A percentile compares a stretch with the other conserved stretches of the same genome.
Evolutionary conservation across 2,113 vertebrate genomes (phyloP).

Genomic region (Naja naja): DNA sequence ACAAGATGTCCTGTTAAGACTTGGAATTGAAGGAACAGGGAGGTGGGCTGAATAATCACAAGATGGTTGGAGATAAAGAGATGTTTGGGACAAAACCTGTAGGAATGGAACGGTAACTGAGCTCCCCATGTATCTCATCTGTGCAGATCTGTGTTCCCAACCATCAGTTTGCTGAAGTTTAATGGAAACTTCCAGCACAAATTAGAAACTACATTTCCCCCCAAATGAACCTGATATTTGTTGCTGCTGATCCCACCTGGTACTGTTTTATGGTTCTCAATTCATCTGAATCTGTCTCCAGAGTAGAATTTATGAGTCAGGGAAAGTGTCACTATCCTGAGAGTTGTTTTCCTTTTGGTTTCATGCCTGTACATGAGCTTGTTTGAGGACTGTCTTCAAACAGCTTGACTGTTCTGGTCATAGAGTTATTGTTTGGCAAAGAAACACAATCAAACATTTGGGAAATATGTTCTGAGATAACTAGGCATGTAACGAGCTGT

Average conservation of each 20-base stretch:
- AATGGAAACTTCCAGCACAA: not conserved
- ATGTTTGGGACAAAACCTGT: not conserved
- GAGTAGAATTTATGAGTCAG: not conserved
- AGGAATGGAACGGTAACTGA: not conserved
- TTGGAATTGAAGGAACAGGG: not conserved
- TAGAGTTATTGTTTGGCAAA: not conserved
- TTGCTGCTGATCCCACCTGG: not conserved
- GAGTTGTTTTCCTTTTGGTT: not conserved
- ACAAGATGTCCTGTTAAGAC: not conserved
- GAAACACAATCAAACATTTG: not conserved
- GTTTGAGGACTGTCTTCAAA: not conserved
- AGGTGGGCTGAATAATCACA: not conserved
- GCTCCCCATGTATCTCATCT: not conserved
- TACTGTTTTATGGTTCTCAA: not conserved
- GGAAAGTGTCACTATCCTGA: not conserved
- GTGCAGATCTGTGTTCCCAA: not conserved
- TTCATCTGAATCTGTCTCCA: not conserved
- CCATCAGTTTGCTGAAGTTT: not conserved
- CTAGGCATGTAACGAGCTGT: not conserved
- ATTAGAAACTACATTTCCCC: not conserved
- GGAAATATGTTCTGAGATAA: not conserved
- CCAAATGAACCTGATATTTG: not conserved
- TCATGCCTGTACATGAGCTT: not conserved
- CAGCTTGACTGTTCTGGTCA: not conserved
- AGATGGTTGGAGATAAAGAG: not conserved